phyloP scores from a whole-genome alignment of 1,140 invertebrate species.

The Drosophila virilis region DNA sequence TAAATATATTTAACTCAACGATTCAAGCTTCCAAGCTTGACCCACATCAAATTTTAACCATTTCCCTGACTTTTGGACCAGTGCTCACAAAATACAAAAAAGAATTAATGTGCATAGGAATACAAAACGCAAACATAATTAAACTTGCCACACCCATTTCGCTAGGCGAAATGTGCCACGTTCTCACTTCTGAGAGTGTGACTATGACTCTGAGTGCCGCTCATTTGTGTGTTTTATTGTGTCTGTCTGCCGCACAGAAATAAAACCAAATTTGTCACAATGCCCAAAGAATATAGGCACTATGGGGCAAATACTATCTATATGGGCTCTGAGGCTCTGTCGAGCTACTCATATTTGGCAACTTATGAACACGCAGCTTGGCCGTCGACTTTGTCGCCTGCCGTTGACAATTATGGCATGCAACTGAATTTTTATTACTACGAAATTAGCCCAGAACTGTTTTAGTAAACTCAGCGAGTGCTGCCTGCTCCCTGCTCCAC shows the following conservation, averaged over 20 bases:
- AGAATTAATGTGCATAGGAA: slow-evolving; percentile 61
- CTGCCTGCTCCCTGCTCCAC: neutral
- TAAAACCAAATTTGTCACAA: slow-evolving; percentile 78
- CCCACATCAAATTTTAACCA: slow-evolving; percentile 7
- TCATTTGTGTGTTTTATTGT: slow-evolving; percentile 56
- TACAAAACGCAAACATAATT: slow-evolving; percentile 78
- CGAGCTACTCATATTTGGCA: slow-evolving; percentile 66
- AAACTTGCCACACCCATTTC: slow-evolving; percentile 73
- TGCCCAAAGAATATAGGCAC: slow-evolving; percentile 17
- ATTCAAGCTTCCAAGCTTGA: neutral
- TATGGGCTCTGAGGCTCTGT: slow-evolving; percentile 29
- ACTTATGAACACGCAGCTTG: slow-evolving; percentile 72
- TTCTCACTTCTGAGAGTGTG: slow-evolving; percentile 8
- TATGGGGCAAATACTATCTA: slow-evolving; percentile 12
- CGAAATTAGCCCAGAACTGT: slow-evolving; percentile 75
- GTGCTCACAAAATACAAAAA: slow-evolving; percentile 55
- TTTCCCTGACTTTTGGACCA: slow-evolving; percentile 17
- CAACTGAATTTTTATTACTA: slow-evolving; percentile 78
- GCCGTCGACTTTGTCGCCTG: slow-evolving; percentile 50
- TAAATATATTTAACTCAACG: too few species aligned
- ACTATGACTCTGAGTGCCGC: slow-evolving; percentile 19
- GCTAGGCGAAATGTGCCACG: slow-evolving; percentile 28
- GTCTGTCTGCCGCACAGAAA: slow-evolving; percentile 64
- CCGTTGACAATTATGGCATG: slow-evolving; percentile 73
- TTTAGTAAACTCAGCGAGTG: slow-evolving; percentile 22